Conservation (phyloP, 2,113 vertebrate species). For the Damaliscus lunatus region DNA sequence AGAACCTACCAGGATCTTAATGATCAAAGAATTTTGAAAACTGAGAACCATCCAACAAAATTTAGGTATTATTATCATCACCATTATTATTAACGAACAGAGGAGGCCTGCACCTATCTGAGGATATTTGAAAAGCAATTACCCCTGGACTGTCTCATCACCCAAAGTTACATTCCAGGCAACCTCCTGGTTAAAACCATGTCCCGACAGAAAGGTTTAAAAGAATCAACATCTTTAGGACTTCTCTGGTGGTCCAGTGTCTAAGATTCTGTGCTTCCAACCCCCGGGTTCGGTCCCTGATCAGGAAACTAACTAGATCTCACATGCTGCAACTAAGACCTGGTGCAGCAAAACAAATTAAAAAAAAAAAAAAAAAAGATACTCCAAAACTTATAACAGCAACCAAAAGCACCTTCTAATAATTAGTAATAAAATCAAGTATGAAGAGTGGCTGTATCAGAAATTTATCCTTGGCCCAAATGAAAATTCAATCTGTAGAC, state of each 20-base stretch:
- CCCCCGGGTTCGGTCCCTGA: accelerated
- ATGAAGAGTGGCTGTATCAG: not conserved
- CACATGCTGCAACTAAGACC: not conserved
- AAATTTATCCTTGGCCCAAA: not conserved
- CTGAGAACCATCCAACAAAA: not conserved
- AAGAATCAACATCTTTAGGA: not conserved
- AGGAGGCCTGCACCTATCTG: not conserved
- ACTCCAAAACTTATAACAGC: not conserved
- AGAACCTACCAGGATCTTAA: conserved; percentile 11
- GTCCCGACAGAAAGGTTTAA: not conserved
- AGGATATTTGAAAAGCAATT: not conserved
- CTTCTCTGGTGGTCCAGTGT: not conserved
- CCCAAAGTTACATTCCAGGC: not conserved
- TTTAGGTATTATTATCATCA: not conserved
- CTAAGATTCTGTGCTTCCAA: not conserved
- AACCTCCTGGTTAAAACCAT: not conserved
- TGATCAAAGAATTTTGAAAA: conserved; percentile 17
- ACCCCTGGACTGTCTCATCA: not conserved
- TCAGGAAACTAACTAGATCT: not conserved
- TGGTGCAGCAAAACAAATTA: not conserved
- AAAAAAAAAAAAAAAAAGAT: not conserved
- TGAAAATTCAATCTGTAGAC: not conserved
- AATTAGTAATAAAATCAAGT: conserved; percentile 15
- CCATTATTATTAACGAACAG: not conserved
- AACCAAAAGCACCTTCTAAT: not conserved